Evolutionary conservation across 2,888 invertebrate genomes (phyloP).

Genomic region (Penaeus monodon): DNA sequence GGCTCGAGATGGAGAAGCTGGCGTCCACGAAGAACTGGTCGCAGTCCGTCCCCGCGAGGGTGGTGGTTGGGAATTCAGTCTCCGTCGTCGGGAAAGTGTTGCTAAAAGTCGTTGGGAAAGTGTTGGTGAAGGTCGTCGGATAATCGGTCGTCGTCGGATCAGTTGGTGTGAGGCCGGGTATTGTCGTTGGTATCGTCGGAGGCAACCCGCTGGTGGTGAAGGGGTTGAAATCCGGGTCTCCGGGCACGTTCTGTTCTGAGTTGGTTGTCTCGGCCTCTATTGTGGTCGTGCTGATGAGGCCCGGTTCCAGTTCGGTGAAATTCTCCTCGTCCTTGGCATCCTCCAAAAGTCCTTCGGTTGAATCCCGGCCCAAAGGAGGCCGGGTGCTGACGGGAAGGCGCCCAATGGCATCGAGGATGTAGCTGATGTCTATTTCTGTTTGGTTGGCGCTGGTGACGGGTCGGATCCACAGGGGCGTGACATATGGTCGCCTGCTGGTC

Average conservation of each 20-base stretch:
- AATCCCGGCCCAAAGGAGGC: not conserved
- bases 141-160: not conserved
- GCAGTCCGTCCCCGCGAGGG: slow-evolving; percentile 23
- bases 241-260: slow-evolving; percentile 41
- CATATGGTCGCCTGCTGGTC: not conserved
- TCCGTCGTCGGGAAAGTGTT: too few relatives aligned
- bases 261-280: slow-evolving; percentile 17
- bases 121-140: slow-evolving; percentile 2
- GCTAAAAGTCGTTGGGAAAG: not conserved
- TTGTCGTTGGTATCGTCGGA: slow-evolving; percentile 29
- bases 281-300: slow-evolving; percentile 27
- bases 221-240: slow-evolving; percentile 43
- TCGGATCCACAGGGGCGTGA: not conserved
- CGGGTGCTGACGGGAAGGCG: slow-evolving; percentile 24
- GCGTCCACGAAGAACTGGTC: slow-evolving; percentile 26
- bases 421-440: slow-evolving; percentile 43
- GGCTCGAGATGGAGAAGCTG: slow-evolving; percentile 49
- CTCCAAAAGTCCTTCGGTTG: not conserved
- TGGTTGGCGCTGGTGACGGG: slow-evolving; percentile 12
- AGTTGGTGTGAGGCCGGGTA: slow-evolving; percentile 1
- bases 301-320: not conserved
- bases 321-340: too few relatives aligned
- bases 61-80: slow-evolving; percentile 16
- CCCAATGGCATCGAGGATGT: slow-evolving; percentile 44
- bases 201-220: slow-evolving; percentile 36